phyloP scores from a whole-genome alignment of 2,113 vertebrate genomes.

The Lichenostomus cassidix region DNA sequence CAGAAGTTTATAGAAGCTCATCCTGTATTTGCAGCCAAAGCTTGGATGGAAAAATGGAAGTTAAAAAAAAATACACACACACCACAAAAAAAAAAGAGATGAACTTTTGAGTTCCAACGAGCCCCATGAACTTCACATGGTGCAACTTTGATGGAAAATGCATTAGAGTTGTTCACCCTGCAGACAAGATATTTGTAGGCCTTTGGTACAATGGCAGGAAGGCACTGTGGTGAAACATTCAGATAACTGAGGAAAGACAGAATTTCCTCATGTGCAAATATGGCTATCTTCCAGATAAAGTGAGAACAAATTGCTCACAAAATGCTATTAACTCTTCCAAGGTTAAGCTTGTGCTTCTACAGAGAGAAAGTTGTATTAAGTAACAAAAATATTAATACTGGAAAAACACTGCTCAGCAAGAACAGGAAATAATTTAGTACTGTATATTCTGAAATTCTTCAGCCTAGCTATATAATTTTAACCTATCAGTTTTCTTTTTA shows the following conservation, averaged over 20 bases:
- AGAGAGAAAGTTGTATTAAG: not conserved
- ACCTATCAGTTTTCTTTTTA: not conserved
- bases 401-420: constrained; percentile 34
- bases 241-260: constrained; percentile 77
- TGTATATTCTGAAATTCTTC: not conserved
- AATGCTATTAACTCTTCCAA: constrained; percentile 36
- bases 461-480: not conserved
- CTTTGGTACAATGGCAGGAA: constrained; percentile 81
- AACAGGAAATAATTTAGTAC: constrained; percentile 59
- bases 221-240: constrained; percentile 79
- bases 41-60: constrained; percentile 28
- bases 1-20: constrained; percentile 58
- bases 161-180: constrained; percentile 46
- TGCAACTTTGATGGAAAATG: constrained; percentile 60
- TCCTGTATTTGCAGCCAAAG: constrained; percentile 64
- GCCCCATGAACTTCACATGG: constrained; percentile 1
- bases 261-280: constrained; percentile 76
- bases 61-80: not conserved
- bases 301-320: constrained; percentile 58
- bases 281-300: constrained; percentile 72
- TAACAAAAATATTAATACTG: constrained; percentile 43
- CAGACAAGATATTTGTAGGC: constrained; percentile 46
- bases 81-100: not conserved
- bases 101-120: constrained; percentile 25
- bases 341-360: constrained; percentile 17